phyloP scores from a whole-genome alignment of 2,888 invertebrate genomes.

The Tortrix viridana region DNA sequence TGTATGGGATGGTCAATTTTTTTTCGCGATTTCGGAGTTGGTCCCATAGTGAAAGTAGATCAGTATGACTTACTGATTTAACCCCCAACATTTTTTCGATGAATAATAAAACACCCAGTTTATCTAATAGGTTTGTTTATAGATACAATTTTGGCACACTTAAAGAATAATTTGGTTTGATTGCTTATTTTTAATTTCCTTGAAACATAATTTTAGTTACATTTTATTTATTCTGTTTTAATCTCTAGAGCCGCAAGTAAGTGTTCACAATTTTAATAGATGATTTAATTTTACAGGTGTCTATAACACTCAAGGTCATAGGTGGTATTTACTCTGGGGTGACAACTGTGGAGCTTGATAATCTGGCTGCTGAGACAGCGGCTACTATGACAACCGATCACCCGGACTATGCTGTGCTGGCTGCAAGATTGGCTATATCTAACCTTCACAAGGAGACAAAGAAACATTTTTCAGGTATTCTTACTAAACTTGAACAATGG shows the following conservation, averaged over 20 bases:
- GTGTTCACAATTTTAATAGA: background rate
- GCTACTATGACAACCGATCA: slow-evolving; percentile 99
- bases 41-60: too few species aligned
- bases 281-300: slow-evolving; percentile 79
- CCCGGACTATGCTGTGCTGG: slow-evolving; percentile 96
- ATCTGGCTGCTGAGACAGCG: slow-evolving; percentile 99
- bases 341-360: slow-evolving; percentile 98
- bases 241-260: background rate
- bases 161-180: too few species aligned
- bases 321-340: slow-evolving; percentile 98
- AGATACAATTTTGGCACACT: too few species aligned
- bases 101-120: too few species aligned
- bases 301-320: slow-evolving; percentile 96
- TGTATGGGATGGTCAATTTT: too few species aligned
- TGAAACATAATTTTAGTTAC: too few species aligned
- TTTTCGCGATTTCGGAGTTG: too few species aligned
- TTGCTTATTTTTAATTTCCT: too few species aligned
- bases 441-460: slow-evolving; percentile 99
- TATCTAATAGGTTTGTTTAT: too few species aligned
- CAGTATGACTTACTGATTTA: too few species aligned
- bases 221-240: too few species aligned
- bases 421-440: slow-evolving; percentile 96
- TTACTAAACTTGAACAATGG: background rate
- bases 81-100: too few species aligned
- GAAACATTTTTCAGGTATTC: slow-evolving; percentile 92